Conservation (phyloP, 2,113 vertebrate species). For the Sapajus apella region DNA sequence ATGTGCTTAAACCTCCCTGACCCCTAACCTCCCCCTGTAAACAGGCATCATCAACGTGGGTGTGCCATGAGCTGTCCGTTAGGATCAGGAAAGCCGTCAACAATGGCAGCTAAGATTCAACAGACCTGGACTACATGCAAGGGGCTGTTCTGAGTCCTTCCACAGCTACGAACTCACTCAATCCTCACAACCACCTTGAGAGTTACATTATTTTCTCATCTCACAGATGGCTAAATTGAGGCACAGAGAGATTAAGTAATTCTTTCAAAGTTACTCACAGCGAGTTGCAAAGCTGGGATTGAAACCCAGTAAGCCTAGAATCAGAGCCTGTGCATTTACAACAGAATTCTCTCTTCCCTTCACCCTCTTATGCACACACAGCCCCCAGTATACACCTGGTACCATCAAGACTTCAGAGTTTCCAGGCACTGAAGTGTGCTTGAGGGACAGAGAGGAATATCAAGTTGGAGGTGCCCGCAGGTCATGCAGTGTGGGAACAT, state of each 20-base stretch:
- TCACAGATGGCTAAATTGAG: background rate
- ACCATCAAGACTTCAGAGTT: no score
- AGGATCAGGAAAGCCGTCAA: rapidly evolving
- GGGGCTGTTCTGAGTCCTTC: background rate
- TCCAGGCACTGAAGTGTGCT: background rate
- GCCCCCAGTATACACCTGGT: rapidly evolving
- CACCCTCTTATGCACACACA: no score
- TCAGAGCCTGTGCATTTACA: background rate
- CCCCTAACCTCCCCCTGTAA: background rate
- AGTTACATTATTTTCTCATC: background rate
- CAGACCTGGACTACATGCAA: rapidly evolving
- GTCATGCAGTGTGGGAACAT: rapidly evolving
- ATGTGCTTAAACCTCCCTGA: background rate
- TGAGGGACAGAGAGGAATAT: background rate
- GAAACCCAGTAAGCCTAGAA: background rate
- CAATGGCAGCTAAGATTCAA: rapidly evolving
- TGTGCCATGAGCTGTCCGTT: rapidly evolving
- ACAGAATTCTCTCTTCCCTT: background rate
- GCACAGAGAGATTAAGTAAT: background rate
- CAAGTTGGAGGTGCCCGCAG: no score
- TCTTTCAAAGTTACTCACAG: background rate
- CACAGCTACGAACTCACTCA: rapidly evolving
- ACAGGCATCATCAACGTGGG: background rate
- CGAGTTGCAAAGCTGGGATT: background rate
- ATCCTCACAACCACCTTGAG: background rate